Percentiles rank a stretch among this genome's conserved stretches.
Conservation (phyloP, 2,888 invertebrate genomes). For the Oegoconia quadripuncta region DNA sequence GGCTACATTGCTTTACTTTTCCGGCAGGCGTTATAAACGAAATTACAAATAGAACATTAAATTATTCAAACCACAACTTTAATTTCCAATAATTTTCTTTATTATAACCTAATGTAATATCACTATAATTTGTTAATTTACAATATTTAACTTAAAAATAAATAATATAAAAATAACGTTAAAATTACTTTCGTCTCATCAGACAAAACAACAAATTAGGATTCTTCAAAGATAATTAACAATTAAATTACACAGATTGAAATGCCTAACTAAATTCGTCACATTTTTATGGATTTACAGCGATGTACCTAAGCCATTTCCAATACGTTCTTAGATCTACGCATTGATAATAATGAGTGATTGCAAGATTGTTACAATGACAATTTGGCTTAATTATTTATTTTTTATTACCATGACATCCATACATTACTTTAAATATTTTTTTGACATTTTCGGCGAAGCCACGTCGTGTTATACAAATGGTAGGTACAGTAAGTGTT, state of each 20-base stretch:
- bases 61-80: too few relatives aligned
- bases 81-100: slow-evolving; percentile 19
- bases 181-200: slow-evolving; percentile 51
- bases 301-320: background rate
- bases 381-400: slow-evolving; percentile 3
- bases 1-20: too few relatives aligned
- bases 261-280: slow-evolving; percentile 39
- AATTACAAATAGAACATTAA: too few relatives aligned
- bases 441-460: slow-evolving; percentile 42
- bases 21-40: too few relatives aligned
- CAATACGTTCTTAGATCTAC: background rate
- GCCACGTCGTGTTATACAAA: slow-evolving; percentile 52
- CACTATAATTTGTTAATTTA: slow-evolving; percentile 75
- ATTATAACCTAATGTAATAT: slow-evolving; percentile 55
- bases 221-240: slow-evolving; percentile 49
- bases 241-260: slow-evolving; percentile 27
- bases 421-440: background rate
- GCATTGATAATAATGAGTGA: background rate
- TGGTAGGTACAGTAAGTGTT: slow-evolving; percentile 46
- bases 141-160: slow-evolving; percentile 74
- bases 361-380: slow-evolving; percentile 4
- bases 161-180: slow-evolving; percentile 76
- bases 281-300: slow-evolving; percentile 11
- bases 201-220: slow-evolving; percentile 65
- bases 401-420: slow-evolving; percentile 5